phyloP scores from a whole-genome alignment of 1,140 invertebrate genomes.

The Asbolus verrucosus region DNA sequence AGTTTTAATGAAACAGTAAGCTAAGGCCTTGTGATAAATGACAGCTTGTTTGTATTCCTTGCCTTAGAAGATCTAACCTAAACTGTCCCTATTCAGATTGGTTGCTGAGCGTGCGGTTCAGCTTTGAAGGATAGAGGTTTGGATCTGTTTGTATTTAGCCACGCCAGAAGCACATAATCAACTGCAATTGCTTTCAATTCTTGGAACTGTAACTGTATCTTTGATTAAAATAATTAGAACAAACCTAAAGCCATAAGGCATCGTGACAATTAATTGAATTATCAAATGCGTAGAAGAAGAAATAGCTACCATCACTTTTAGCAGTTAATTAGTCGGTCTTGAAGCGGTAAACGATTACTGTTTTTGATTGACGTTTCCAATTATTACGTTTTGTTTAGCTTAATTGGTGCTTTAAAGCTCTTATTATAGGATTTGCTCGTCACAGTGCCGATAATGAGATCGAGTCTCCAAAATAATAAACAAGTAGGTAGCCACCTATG shows the following conservation, averaged over 20 bases:
- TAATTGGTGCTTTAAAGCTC: slow-evolving; percentile 27
- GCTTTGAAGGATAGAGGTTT: slow-evolving; percentile 32
- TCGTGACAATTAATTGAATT: not conserved
- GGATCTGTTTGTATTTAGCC: slow-evolving; percentile 31
- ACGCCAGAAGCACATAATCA: slow-evolving; percentile 27
- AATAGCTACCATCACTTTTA: slow-evolving; percentile 11
- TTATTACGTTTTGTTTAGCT: slow-evolving; percentile 30
- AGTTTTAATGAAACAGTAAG: slow-evolving; percentile 36
- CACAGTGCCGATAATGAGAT: slow-evolving; percentile 6
- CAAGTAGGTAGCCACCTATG: not conserved
- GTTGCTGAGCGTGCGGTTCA: slow-evolving; percentile 36
- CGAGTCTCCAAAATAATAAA: slow-evolving; percentile 6
- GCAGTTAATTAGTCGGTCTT: slow-evolving; percentile 9
- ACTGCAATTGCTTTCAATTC: slow-evolving; percentile 27
- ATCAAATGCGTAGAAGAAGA: slow-evolving; percentile 2
- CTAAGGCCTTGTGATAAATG: slow-evolving; percentile 21
- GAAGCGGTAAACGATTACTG: slow-evolving; percentile 17
- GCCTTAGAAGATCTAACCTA: slow-evolving; percentile 19
- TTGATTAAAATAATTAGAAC: slow-evolving; percentile 9
- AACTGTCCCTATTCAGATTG: slow-evolving; percentile 34
- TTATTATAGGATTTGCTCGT: slow-evolving; percentile 29
- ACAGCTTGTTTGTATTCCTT: slow-evolving; percentile 17
- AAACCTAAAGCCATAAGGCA: not conserved
- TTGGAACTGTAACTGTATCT: too few relatives aligned
- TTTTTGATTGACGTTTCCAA: slow-evolving; percentile 36